These are phyloP conservation scores for Armadillidium nasatum DNA, from an alignment of 1,140 invertebrate genomes.

Conservation along the genomic window DNA sequence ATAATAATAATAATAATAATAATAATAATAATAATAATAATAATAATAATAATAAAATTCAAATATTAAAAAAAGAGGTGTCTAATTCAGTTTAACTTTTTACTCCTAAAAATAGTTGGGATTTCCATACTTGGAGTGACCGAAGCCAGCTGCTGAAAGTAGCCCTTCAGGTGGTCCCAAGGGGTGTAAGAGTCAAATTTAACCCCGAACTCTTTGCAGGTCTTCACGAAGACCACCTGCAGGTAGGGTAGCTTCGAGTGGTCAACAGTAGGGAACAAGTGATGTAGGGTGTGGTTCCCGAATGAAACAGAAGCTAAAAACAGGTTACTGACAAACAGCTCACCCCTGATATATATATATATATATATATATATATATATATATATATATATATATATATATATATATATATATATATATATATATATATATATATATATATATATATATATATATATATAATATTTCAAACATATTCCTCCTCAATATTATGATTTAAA, in stretches of 20 bases:
- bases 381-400: background rate
- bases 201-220: conserved; percentile 62
- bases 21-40: no score
- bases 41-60: no score
- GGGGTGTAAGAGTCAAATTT: conserved; percentile 50
- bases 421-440: conserved; percentile 12
- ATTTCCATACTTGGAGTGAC: conserved; percentile 19
- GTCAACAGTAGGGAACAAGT: conserved; percentile 75
- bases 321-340: conserved; percentile 44
- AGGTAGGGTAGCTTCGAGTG: conserved; percentile 64
- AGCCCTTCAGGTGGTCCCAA: conserved; percentile 62
- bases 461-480: no score
- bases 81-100: no score
- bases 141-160: conserved; percentile 60
- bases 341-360: background rate
- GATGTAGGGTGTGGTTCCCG: conserved; percentile 72
- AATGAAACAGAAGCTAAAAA: conserved; percentile 66
- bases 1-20: no score
- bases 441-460: conserved; percentile 40
- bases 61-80: no score
- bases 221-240: conserved; percentile 61
- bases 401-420: conserved; percentile 14
- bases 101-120: no score
- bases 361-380: background rate
- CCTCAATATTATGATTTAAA: no score